Evolutionary conservation across 2,113 vertebrate species (phyloP).

Genomic region (Eretmochelys imbricata): DNA sequence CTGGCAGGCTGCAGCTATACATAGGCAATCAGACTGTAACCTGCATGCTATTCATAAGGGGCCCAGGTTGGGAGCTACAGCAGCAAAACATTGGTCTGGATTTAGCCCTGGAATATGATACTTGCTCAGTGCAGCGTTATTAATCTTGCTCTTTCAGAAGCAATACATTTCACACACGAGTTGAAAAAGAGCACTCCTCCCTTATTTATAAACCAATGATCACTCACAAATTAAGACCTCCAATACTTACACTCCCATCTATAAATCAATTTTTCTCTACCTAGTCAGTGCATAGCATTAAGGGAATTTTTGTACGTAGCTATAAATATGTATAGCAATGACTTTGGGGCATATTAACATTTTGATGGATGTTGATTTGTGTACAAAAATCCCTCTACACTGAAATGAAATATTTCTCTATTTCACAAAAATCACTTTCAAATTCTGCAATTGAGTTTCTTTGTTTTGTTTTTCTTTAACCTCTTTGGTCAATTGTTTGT

Average conservation of each 20-base stretch:
- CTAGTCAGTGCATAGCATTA: background rate
- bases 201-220: background rate
- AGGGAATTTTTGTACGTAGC: background rate
- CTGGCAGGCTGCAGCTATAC: background rate
- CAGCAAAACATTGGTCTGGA: background rate
- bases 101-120: background rate
- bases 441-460: background rate
- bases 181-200: background rate
- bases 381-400: background rate
- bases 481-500: background rate
- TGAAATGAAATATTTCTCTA: background rate
- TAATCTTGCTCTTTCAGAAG: background rate
- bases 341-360: background rate
- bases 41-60: background rate
- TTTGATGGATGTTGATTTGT: background rate
- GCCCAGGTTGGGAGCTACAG: background rate
- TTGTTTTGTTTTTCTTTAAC: background rate
- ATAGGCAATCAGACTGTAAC: background rate
- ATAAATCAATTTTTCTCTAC: background rate
- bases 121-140: background rate
- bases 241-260: background rate
- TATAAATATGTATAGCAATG: background rate
- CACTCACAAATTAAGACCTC: constrained; percentile 1
- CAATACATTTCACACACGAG: background rate
- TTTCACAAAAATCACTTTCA: background rate